Base-by-base conservation (phyloP, 2,797 vertebrate species). In the Centroberyx gerrardi region DNA sequence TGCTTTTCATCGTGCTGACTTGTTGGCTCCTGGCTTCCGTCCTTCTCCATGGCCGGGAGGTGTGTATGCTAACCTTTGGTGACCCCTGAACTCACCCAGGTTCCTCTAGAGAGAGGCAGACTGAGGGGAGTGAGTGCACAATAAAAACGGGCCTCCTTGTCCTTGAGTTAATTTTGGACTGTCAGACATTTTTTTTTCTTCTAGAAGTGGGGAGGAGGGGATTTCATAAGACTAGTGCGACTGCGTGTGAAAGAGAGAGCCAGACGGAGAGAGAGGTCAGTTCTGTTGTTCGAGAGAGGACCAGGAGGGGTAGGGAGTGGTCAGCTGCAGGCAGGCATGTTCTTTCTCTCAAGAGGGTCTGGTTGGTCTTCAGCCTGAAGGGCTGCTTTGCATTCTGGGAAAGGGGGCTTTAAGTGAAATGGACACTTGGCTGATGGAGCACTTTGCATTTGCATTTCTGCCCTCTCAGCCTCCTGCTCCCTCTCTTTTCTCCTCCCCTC, bases 371-470 rank as follows among this genome's bases (percentile, higher is more conserved):
- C 68, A 74, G 74, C 60, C 74, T 83, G 69, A 87, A 87, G 84
- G 71, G 66, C 72, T 79, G 64, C 71, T 90, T 87, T 83, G 78
- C 84, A 84, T 87, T 68, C 72, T 68, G 71, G 55, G 65, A 78
- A 76, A 87, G 51, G 33, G 62, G 73, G 68, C 53, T 80, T 78
- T 67, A 90, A 90, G 78, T 86, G 79, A 87, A 90, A 92, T 73
- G 76, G 84, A 87, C 86, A 81, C 82, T 87, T 87, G 80, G 87
- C 84, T 88, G 81, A 85, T 80, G 65, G 85, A 79, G 74, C 65
- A 73, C 74, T 65, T 59, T 76, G 48, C 74, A 92, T 94, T 93
- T 88, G 90, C 92, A 93, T 94, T 88, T 92, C 68, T 88, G 82
- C 82, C 75, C 72, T 83, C 80, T 87, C 71, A 38, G 75, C 71